Evolutionary conservation across 2,888 invertebrate species (phyloP), one percentile per base, ranked within the genome.

Genomic region (Athripsodes cinereus): DNA sequence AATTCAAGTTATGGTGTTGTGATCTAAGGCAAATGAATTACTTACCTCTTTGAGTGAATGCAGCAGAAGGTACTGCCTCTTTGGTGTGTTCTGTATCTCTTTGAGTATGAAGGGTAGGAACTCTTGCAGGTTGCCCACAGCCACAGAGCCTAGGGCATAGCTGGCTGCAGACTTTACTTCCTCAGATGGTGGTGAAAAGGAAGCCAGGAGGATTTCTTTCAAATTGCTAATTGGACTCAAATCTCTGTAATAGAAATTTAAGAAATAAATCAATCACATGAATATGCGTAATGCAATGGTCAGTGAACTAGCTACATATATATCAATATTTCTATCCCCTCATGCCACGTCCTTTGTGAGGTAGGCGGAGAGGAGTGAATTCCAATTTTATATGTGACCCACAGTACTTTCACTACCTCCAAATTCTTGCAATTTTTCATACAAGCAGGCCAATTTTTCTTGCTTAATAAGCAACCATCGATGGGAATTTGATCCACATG

Each of bases 121-220:
- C 68, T 90, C 87, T 11, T 88, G 87, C 65, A 99, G 78, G 75
- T 97, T 98, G 49, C 99, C 99, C 57, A 97, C 94, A 5, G 95
- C 93, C 21, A 99, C 88, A 55, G 95, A 95, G 18, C 98, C 97
- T 50, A 99, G 81, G 1, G 98, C 93, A 74, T 97, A 96, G 65
- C 97, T 96, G 13, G 98, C 98, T 0, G 97, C 97, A 0, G 94
- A 92, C 74, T 98, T 98, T 2, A 99, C 92, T 74, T 99, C 97
- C 73, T 99, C 98, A 0, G 94, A 95, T 11, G 87, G 84, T 2
- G 92, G 91, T 0, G 89, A 85, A 74, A 99, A 98, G 18, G 96
- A 93, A 63, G 86, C 85, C 60, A 97, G 79, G 53, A 93, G 85
- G 11, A 88, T 87, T 68, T 87, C 85, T 65, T 91, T 88, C 60